A percentile compares a stretch with the other conserved stretches of the same genome.
Conservation (phyloP, 2,888 invertebrate genomes). For the Clitarchus hookeri region DNA sequence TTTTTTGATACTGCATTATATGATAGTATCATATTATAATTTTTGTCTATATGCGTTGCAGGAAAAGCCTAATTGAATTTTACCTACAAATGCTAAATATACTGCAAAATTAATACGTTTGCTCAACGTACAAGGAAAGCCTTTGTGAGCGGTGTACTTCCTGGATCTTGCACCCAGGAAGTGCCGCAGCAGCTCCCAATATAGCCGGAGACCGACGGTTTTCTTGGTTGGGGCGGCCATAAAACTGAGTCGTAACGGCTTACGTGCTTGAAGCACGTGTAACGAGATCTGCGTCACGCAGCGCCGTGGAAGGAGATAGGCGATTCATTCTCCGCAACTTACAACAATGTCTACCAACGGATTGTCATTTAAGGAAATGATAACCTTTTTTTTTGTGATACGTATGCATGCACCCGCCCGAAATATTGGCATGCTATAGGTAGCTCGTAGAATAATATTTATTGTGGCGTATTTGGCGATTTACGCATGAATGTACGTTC, state of each 20-base stretch:
- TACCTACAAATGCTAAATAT: no score
- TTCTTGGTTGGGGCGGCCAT: slow-evolving; percentile 1
- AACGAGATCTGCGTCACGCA: not conserved
- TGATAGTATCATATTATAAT: no score
- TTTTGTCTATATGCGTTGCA: no score
- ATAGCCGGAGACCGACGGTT: not conserved
- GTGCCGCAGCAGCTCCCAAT: not conserved
- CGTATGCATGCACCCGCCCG: no score
- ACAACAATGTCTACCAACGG: not conserved
- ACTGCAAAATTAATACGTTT: no score
- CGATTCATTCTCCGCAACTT: not conserved
- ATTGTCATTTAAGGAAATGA: not conserved
- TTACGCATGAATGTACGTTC: no score
- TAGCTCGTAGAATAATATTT: no score
- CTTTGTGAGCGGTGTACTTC: not conserved
- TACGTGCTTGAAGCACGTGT: not conserved
- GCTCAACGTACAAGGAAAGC: no score
- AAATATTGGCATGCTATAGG: no score
- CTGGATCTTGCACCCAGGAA: not conserved
- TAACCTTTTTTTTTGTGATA: not conserved
- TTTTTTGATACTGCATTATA: no score
- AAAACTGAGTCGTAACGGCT: slow-evolving; percentile 2
- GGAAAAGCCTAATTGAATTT: no score
- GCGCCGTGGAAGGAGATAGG: not conserved
- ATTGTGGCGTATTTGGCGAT: no score